Base-by-base conservation (phyloP, 2,797 vertebrate genomes). In the Pseudomugil gertrudae region DNA sequence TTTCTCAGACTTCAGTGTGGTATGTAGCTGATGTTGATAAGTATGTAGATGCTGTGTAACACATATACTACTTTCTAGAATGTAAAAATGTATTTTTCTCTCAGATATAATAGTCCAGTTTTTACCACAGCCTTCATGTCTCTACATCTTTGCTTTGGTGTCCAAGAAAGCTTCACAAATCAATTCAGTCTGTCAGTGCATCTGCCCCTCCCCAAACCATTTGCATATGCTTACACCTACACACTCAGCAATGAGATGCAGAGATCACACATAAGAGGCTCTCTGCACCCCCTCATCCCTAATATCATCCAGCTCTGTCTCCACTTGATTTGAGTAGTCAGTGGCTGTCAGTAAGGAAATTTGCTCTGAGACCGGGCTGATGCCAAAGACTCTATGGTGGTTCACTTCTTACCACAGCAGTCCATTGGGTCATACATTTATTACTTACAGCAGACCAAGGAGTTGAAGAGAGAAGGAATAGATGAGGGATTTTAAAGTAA, bases 181-280 rank as follows among this genome's bases (percentile, higher is more conserved):
- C 69, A 78, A 32, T 74, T 79, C 66, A 83, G 38, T 83, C 67
- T 73, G 65, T 59, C 75, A 63, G 48, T 65, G 80, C 57, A n/a
- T 72, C 66, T 72, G 68, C 52, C 71, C 76, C 76, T 74, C 72
- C 76, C 75, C 43, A 32, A 76, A 36, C 38, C 79, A 76, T 86
- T 85, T 87, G 79, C 72, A 78, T 88, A 75, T 64, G 53, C 74
- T 78, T 74, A 73, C 87, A 56, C 80, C 81, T 77, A 86, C 87
- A 56, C 83, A 60, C 81, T 66, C 84, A 74, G 58, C 36, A 27
- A 69, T 67, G 77, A 78, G 84, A 84, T 80, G 50, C 52, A 47
- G 79, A 84, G 80, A 90, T 87, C 80, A 78, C 76, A 69, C 51
- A 66, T 40, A 63, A 88, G 78, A 84, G 87, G 65, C 80, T 89